These are phyloP conservation scores for Sceloporus tristichus DNA, from an alignment of 2,113 vertebrate genomes.

Conservation along the genomic window DNA sequence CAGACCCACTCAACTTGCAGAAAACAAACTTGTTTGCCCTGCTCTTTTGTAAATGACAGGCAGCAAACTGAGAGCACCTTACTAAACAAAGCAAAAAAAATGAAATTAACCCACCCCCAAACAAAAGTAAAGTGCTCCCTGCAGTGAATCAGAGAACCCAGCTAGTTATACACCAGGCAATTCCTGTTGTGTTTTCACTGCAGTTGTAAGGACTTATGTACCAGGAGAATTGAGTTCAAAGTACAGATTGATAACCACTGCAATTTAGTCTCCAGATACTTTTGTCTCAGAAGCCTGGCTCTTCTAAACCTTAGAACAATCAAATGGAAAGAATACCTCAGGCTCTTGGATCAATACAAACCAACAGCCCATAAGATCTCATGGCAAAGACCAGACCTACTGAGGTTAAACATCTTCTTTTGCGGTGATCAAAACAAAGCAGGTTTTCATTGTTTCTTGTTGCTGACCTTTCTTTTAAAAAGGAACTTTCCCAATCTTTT, in stretches of 20 bases:
- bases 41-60: constrained; percentile 54
- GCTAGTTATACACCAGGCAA: constrained; percentile 46
- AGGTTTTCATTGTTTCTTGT: neutral
- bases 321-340: constrained; percentile 40
- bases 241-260: constrained; percentile 53
- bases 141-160: constrained; percentile 47
- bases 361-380: constrained; percentile 24
- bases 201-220: constrained; percentile 57
- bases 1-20: constrained; percentile 45
- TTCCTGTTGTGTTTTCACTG: constrained; percentile 58
- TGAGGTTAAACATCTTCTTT: constrained; percentile 28
- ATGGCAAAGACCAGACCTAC: constrained; percentile 28
- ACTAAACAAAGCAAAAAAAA: constrained; percentile 31
- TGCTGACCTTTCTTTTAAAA: constrained; percentile 5
- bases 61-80: constrained; percentile 52
- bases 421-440: constrained; percentile 21
- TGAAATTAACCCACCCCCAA: neutral
- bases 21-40: constrained; percentile 17
- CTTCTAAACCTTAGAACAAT: constrained; percentile 45
- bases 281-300: constrained; percentile 45
- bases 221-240: constrained; percentile 62
- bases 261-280: constrained; percentile 51
- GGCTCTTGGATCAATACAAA: constrained; percentile 40
- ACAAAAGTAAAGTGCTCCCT: neutral
- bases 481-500: constrained; percentile 8